Evolutionary conservation across 1,140 invertebrate species (phyloP).

Genomic region (Goniozus legneri): DNA sequence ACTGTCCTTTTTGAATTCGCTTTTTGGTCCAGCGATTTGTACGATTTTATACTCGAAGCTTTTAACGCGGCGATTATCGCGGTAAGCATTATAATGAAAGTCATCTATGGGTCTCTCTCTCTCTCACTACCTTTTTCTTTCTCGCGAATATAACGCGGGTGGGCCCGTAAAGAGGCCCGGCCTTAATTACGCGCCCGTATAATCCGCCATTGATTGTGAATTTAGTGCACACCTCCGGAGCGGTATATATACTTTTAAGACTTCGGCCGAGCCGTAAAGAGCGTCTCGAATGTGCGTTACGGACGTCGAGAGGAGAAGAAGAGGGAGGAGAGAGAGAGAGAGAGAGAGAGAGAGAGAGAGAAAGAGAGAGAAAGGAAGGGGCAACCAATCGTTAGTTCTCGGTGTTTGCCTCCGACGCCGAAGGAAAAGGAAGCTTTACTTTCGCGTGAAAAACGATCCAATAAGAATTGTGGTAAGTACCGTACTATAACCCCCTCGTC

Average conservation of each 20-base stretch:
- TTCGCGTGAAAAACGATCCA: conserved; percentile 7
- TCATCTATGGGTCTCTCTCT: conserved; percentile 7
- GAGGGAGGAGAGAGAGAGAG: no score
- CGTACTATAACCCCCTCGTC: not conserved
- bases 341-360: no score
- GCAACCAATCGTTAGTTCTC: not conserved
- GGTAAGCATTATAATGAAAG: no score
- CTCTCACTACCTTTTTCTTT: conserved; percentile 11
- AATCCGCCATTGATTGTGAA: conserved; percentile 21
- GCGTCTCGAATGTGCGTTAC: no score
- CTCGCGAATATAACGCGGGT: not conserved
- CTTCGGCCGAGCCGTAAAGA: conserved; percentile 12
- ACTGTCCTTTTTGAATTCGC: no score
- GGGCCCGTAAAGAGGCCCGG: conserved; percentile 5
- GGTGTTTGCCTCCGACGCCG: not conserved
- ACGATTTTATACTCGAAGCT: not conserved
- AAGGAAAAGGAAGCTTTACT: not conserved
- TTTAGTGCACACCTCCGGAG: conserved; percentile 10
- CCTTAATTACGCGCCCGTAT: conserved; percentile 23
- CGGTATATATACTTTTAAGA: conserved; percentile 21
- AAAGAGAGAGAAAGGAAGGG: no score
- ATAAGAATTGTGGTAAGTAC: conserved; percentile 8
- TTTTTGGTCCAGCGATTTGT: conserved; percentile 3
- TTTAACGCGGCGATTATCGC: not conserved
- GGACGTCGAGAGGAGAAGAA: not conserved